Conservation (phyloP, 2,888 invertebrate species). For the Apamea crenata region DNA sequence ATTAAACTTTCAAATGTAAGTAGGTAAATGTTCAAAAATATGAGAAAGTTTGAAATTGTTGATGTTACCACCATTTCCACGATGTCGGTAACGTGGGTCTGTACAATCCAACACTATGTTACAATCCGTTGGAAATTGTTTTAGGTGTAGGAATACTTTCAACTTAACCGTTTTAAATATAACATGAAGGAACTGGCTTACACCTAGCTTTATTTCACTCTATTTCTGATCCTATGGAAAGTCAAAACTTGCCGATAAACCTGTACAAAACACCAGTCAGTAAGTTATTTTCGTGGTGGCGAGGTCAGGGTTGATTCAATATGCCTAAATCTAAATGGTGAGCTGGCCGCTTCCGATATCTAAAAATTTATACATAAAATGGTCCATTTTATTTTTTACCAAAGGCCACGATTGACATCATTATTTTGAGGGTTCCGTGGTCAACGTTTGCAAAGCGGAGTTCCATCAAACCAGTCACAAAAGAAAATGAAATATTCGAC, state of each 20-base stretch:
- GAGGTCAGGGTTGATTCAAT: neutral
- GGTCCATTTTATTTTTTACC: neutral
- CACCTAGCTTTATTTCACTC: neutral
- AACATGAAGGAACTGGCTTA: neutral
- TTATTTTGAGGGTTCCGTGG: neutral
- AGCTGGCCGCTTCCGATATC: neutral
- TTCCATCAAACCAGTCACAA: neutral
- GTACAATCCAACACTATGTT: neutral
- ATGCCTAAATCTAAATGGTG: neutral
- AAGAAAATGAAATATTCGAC: neutral
- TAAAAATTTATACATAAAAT: neutral
- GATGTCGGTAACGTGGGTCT: neutral
- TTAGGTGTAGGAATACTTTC: neutral
- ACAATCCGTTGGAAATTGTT: neutral
- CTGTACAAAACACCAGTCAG: neutral
- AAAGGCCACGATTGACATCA: neutral
- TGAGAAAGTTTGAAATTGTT: constrained; percentile 37
- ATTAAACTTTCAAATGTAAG: constrained; percentile 31
- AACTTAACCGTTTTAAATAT: neutral
- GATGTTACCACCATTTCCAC: constrained; percentile 1
- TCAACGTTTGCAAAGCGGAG: neutral
- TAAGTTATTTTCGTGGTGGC: neutral
- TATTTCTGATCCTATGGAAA: neutral
- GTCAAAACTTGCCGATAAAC: neutral
- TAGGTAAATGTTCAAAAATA: constrained; percentile 32